Conservation (phyloP, 2,888 invertebrate species). For the Drosophila barbarae region DNA sequence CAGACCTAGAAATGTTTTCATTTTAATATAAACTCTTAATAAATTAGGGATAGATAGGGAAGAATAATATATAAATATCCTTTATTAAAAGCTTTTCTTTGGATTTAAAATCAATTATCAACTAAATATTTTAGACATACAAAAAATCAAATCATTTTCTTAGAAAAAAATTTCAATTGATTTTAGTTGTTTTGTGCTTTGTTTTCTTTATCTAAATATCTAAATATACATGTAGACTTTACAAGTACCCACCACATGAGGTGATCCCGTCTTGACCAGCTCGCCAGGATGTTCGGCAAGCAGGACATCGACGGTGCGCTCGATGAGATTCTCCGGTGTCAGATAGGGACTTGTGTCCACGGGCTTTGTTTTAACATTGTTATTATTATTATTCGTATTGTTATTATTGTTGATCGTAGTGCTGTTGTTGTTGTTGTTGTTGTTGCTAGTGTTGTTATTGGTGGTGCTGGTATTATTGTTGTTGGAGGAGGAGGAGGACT, state of each 20-base stretch:
- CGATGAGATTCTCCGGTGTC: slow-evolving; percentile 90
- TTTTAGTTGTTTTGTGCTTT: background rate
- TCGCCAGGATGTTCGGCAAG: slow-evolving; percentile 95
- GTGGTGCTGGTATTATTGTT: slow-evolving; percentile 45
- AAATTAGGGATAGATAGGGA: too few relatives aligned
- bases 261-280: slow-evolving; percentile 95
- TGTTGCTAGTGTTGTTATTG: slow-evolving; percentile 46
- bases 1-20: slow-evolving; percentile 81
- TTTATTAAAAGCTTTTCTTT: background rate
- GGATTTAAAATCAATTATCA: background rate
- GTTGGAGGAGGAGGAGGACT: slow-evolving; percentile 29
- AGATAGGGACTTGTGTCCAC: slow-evolving; percentile 81
- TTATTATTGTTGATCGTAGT: slow-evolving; percentile 56
- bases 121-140: background rate
- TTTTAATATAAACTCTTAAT: too few relatives aligned
- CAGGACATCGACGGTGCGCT: slow-evolving; percentile 90
- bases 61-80: background rate
- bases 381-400: slow-evolving; percentile 60
- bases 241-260: slow-evolving; percentile 87
- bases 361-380: slow-evolving; percentile 65
- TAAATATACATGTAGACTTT: background rate
- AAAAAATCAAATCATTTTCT: background rate
- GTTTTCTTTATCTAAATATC: background rate
- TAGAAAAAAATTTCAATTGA: background rate
- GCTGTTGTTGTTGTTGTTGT: slow-evolving; percentile 52